Base-by-base conservation (phyloP, 2,888 invertebrate genomes). In the Spicauda simplicius region DNA sequence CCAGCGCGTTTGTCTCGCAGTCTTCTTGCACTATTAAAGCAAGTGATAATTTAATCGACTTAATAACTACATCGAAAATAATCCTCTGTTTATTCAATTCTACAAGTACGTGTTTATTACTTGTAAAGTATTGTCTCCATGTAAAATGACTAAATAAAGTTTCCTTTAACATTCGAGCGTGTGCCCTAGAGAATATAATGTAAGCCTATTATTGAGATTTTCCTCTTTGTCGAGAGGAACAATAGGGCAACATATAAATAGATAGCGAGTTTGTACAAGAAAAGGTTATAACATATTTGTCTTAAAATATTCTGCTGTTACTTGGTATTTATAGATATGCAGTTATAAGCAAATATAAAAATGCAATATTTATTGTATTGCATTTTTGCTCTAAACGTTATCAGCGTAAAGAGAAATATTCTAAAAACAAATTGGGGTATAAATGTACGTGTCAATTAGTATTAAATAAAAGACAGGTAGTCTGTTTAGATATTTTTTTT, bases 141-240 rank as follows among this genome's bases (percentile, higher is more conserved):
- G 41, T 41, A 11, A 37, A 37, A 41, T 41, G 10, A 14, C 41
- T 14, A 41, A 41, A 41, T 14, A 41, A 12, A 41, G 41, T 41
- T 41, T 41, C 12, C 41, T 41, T 41, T 41, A 41, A 41, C 14
- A 41, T 41, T 25, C 41, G 14, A 11, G 41, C 41, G 41, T 41
- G 14, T 41, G 41, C 41, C 41, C 41, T 41, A 41, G 41, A 41
- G 14, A 41, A 41, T 41, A 41, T 41, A 41, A 41, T 41, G 14
- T 41, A 41, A 41, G 41, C 41, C 41, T 41, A 41, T 41, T 58
- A 58, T 45, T 58, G 20, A 58, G 45, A 58, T 58, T 20, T 45
- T 45, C 45, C 20, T 45, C 25, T 45, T 58, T 45, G 58, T 45
- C 58, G 10, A 58, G 2, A 20, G 45, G 8, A 18, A 58, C 58